Conservation (phyloP, 1,140 invertebrate genomes). For the Listronotus oregonensis region DNA sequence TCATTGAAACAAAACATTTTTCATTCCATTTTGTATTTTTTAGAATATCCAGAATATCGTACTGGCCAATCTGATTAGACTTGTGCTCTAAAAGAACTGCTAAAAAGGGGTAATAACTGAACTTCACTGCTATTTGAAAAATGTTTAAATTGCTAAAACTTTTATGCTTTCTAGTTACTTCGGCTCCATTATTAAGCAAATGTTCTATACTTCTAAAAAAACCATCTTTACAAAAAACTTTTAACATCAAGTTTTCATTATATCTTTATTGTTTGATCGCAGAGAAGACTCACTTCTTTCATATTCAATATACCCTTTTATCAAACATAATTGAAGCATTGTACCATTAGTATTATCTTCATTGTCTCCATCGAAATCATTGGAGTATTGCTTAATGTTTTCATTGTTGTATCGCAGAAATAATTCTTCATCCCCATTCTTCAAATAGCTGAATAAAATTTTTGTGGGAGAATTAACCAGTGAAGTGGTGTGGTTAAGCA, state of each 20-base stretch:
- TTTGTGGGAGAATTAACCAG: conserved; percentile 2
- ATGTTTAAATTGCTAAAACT: conserved; percentile 24
- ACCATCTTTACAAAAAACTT: conserved; percentile 33
- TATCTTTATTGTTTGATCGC: conserved; percentile 1
- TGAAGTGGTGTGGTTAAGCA: conserved; percentile 1
- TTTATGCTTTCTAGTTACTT: conserved; percentile 9
- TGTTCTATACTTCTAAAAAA: conserved; percentile 33
- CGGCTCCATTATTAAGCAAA: conserved; percentile 37
- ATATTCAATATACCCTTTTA: conserved; percentile 37
- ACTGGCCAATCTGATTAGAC: conserved; percentile 2
- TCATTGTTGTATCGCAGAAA: conserved; percentile 39
- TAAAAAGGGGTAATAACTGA: conserved; percentile 42
- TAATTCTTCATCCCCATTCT: conserved; percentile 32
- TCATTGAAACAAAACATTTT: neutral
- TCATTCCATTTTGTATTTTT: neutral
- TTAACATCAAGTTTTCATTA: conserved; percentile 33
- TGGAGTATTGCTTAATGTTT: conserved; percentile 28
- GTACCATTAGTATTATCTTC: conserved; percentile 25
- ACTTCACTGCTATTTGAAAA: conserved; percentile 28
- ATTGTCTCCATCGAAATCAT: conserved; percentile 20
- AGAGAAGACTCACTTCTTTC: neutral
- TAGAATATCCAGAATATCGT: conserved; percentile 14
- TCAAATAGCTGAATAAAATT: conserved; percentile 35
- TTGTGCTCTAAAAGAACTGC: conserved; percentile 31
- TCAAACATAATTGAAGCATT: conserved; percentile 39